These are phyloP conservation scores for Struthidea cinerea DNA, from an alignment of 2,113 vertebrate species.

Conservation along the genomic window DNA sequence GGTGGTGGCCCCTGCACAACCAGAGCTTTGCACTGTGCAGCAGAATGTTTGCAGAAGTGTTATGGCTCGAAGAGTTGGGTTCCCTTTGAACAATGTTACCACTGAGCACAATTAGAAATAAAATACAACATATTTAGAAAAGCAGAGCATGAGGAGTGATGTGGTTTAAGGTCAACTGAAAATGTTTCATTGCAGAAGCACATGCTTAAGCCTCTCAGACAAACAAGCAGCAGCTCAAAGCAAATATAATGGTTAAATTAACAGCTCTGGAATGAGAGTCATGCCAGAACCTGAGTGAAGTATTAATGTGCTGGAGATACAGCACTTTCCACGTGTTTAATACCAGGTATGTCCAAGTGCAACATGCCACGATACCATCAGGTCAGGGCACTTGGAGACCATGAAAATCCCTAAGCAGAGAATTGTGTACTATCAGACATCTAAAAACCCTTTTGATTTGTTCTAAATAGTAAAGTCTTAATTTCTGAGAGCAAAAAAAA, in stretches of 20 bases:
- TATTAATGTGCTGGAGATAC: neutral
- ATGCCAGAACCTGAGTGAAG: neutral
- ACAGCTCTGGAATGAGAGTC: neutral
- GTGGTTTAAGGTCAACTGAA: neutral
- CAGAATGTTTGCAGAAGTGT: neutral
- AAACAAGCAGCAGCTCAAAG: neutral
- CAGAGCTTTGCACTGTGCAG: neutral
- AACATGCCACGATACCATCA: neutral
- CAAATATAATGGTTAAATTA: neutral
- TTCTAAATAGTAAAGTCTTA: neutral
- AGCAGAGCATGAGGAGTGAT: fast-evolving
- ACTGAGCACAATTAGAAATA: neutral
- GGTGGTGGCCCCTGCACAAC: neutral
- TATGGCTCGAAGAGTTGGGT: neutral
- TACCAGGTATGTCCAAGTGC: neutral
- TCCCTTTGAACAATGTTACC: neutral
- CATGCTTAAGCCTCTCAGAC: neutral
- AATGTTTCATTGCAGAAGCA: neutral
- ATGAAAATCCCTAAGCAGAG: neutral
- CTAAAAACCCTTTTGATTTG: neutral
- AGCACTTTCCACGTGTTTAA: neutral
- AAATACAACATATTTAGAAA: neutral
- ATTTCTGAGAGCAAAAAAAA: neutral
- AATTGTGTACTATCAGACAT: neutral
- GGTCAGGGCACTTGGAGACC: neutral